Evolutionary conservation across 2,797 vertebrate genomes (phyloP), one percentile per base, ranked within the genome.

Genomic region (Stomatorhinus walkeri): DNA sequence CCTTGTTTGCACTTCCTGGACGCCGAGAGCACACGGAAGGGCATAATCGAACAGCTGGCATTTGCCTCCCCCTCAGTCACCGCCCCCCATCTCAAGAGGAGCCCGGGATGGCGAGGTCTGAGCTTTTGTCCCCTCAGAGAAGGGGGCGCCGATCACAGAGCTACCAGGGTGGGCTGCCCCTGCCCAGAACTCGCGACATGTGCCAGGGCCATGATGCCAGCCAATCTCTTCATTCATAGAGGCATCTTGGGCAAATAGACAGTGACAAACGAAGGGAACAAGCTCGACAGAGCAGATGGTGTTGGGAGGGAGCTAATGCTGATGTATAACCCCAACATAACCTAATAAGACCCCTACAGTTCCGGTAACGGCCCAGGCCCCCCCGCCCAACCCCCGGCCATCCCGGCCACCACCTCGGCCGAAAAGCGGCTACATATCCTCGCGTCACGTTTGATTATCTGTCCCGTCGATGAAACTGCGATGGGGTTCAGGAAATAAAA

Each of bases 151-250:
- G 19, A 46, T 40, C 72, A 79, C 72, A 19, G 40, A 79, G 5
- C 36, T 8, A 43, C 14, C 16, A 7, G 36, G 22, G 83, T 90
- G 89, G 89, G 88, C 61, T 88, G 56, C 36, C 76, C 48, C 85
- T 88, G 89, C 89, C 89, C 89, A 90, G 90, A 89, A 72, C 88
- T 91, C 79, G 89, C 88, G 89, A 88, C 84, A 51, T 86, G 85
- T 49, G 51, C 83, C 87, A 54, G 87, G 12, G 83, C 88, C 87
- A 52, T 36, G 64, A 76, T 84, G 88, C 89, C 59, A 83, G 68
- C 64, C 90, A 87, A 89, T 89, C 88, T 54, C 79, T 89, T 89
- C 87, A 89, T 89, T 87, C 81, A 86, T 85, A 51, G 89, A 76
- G 89, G 88, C 68, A 61, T 87, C 87, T 84, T 64, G 90, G 89